Percentiles rank a stretch among this genome's conserved stretches.
Conservation (phyloP, 2,888 invertebrate genomes). For the Seira musarum region DNA sequence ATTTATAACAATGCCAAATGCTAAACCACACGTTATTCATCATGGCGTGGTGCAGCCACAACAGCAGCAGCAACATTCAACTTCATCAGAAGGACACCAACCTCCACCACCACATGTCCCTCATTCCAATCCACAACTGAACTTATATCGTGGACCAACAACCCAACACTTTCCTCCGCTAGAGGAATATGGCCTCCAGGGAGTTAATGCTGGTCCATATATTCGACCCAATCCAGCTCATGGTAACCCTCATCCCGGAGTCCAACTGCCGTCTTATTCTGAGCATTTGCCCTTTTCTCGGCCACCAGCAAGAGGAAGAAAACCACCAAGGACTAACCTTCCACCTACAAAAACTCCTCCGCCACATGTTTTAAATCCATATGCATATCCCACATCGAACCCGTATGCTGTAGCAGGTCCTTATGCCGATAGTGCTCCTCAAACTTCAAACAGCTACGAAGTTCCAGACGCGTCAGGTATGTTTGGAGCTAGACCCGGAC, state of each 20-base stretch:
- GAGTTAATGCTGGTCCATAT: background rate
- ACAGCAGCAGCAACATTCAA: conserved; percentile 7
- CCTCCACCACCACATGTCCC: background rate
- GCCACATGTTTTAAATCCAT: conserved; percentile 33
- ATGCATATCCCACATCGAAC: conserved; percentile 27
- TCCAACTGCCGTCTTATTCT: conserved; percentile 45
- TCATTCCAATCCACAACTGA: conserved; percentile 3
- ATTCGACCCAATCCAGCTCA: background rate
- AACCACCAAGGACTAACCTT: conserved; percentile 19
- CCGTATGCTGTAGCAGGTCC: conserved; percentile 35
- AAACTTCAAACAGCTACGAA: conserved; percentile 51
- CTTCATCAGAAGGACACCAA: conserved; percentile 24
- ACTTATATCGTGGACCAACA: conserved; percentile 2
- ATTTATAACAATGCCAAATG: conserved; percentile 68
- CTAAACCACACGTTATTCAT: conserved; percentile 66
- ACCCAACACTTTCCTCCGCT: conserved; percentile 50
- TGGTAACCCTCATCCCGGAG: background rate
- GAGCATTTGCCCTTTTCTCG: conserved; percentile 47
- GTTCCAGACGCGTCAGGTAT: conserved; percentile 24
- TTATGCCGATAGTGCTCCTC: conserved; percentile 41
- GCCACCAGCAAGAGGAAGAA: conserved; percentile 25
- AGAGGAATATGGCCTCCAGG: conserved; percentile 27
- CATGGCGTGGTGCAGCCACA: conserved; percentile 41
- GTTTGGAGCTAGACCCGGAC: background rate
- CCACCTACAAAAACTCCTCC: conserved; percentile 14